These are phyloP conservation scores for Mnemiopsis leidyi DNA, from an alignment of 37 sponge, comb jelly and placozoan genomes.

Conservation along the genomic window DNA sequence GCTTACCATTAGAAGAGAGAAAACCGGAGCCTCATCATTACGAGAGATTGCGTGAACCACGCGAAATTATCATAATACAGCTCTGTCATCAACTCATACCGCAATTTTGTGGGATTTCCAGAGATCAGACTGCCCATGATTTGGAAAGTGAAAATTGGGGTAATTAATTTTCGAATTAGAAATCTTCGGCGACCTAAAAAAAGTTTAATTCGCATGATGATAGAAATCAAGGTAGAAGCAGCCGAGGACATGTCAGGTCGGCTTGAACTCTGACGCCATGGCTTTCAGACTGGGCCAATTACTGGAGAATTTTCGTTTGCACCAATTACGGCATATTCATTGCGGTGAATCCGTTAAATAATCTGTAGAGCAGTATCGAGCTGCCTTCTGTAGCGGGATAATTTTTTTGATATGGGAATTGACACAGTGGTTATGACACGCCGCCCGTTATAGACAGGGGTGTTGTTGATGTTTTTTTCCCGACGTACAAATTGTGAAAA, in stretches of 20 bases:
- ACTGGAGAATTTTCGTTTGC: background rate
- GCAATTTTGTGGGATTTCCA: background rate
- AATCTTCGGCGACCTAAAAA: background rate
- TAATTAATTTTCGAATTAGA: conserved; percentile 64
- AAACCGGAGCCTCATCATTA: background rate
- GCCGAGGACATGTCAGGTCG: background rate
- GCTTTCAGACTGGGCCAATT: background rate
- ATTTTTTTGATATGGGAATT: too few species aligned
- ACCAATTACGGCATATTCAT: background rate
- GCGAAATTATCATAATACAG: background rate
- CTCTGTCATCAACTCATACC: background rate
- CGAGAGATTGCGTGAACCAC: background rate
- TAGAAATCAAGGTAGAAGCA: background rate
- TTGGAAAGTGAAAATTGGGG: conserved; percentile 61
- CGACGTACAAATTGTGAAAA: too few species aligned
- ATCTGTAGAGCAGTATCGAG: too few species aligned
- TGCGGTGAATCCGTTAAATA: background rate
- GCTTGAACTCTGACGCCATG: background rate
- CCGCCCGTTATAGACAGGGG: too few species aligned
- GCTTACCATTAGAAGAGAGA: background rate
- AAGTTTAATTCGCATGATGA: conserved; percentile 47
- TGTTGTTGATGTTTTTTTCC: too few species aligned
- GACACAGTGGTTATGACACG: too few species aligned
- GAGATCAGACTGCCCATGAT: conserved; percentile 35
- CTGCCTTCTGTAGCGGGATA: too few species aligned